phyloP scores from a whole-genome alignment of 23 tunicate species.

The Pegea sp. region DNA sequence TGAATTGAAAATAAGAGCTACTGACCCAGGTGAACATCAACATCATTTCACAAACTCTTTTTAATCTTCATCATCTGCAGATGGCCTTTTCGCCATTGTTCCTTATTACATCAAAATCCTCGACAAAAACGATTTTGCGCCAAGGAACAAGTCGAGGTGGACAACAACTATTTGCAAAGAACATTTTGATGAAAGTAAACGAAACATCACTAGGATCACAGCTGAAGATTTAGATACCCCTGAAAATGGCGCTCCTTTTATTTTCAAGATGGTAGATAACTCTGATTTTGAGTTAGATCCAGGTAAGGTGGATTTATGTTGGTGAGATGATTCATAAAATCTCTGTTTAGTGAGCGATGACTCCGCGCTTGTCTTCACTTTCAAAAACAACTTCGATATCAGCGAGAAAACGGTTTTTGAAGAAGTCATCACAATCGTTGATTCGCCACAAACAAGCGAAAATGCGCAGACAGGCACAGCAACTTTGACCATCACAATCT shows the following conservation, averaged over 20 bases:
- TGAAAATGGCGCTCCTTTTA: slow-evolving; percentile 38
- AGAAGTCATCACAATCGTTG: slow-evolving; percentile 6
- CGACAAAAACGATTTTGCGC: too few species aligned
- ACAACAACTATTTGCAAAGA: too few species aligned
- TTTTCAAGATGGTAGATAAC: slow-evolving; percentile 3
- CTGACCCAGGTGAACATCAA: slow-evolving; percentile 19
- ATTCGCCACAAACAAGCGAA: slow-evolving; percentile 3
- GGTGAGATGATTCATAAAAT: too few species aligned
- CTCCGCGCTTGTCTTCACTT: too few species aligned
- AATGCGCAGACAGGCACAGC: slow-evolving; percentile 17
- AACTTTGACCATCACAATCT: slow-evolving; percentile 19
- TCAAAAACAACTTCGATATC: slow-evolving; percentile 3
- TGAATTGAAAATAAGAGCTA: slow-evolving; percentile 18
- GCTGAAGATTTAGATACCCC: slow-evolving; percentile 25
- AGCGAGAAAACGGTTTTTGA: slow-evolving; percentile 3
- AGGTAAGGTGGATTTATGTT: neutral
- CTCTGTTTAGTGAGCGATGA: too few species aligned
- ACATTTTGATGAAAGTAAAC: too few species aligned
- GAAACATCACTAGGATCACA: slow-evolving; percentile 9
- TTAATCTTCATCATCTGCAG: neutral
- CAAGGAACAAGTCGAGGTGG: too few species aligned
- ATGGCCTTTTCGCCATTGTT: neutral
- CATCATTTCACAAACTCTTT: neutral
- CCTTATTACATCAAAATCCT: too few species aligned
- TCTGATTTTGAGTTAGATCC: slow-evolving; percentile 2